A percentile compares a stretch with the other conserved stretches of the same genome.
These are phyloP conservation scores for Decapterus maruadsi DNA, from an alignment of 2,797 vertebrate genomes.

Conservation along the genomic window DNA sequence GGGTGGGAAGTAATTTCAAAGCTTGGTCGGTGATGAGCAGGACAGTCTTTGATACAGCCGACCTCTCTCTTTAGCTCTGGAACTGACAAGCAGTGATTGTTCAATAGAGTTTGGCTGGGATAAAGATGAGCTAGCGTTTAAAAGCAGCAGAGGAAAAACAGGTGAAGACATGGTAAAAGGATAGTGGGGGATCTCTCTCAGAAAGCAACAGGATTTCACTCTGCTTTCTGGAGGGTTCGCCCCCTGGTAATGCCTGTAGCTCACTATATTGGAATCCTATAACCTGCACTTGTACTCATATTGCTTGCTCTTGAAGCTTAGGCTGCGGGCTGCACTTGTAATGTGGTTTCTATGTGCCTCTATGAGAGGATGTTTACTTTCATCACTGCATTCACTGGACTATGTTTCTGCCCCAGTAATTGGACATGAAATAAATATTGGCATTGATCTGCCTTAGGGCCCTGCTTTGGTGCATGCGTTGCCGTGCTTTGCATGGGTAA, in stretches of 20 bases:
- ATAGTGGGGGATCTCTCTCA: conserved; percentile 27
- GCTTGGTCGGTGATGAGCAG: background rate
- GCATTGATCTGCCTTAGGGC: conserved; percentile 67
- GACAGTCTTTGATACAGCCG: background rate
- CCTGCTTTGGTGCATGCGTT: conserved; percentile 12
- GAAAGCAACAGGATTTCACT: conserved; percentile 53
- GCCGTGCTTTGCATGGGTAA: conserved; percentile 48
- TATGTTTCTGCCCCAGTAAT: conserved; percentile 54
- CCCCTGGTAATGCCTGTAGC: conserved; percentile 63
- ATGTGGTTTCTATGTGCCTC: conserved; percentile 40
- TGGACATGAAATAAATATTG: conserved; percentile 76
- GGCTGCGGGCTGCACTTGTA: conserved; percentile 54
- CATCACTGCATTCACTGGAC: conserved; percentile 37
- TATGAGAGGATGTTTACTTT: conserved; percentile 54
- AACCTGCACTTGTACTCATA: conserved; percentile 58
- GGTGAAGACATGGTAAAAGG: conserved; percentile 11
- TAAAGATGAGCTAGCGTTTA: conserved; percentile 12
- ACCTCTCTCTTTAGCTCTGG: background rate
- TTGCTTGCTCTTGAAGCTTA: conserved; percentile 49
- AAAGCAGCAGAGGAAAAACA: conserved; percentile 21
- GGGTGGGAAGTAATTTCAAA: background rate
- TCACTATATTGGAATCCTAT: conserved; percentile 57
- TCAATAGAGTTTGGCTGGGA: background rate
- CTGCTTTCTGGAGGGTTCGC: conserved; percentile 50
- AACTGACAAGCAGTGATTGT: background rate